Percentiles rank a stretch among this genome's conserved stretches.
These are phyloP conservation scores for Drosophila villosipedis DNA, from an alignment of 2,888 invertebrate species.

Conservation along the genomic window DNA sequence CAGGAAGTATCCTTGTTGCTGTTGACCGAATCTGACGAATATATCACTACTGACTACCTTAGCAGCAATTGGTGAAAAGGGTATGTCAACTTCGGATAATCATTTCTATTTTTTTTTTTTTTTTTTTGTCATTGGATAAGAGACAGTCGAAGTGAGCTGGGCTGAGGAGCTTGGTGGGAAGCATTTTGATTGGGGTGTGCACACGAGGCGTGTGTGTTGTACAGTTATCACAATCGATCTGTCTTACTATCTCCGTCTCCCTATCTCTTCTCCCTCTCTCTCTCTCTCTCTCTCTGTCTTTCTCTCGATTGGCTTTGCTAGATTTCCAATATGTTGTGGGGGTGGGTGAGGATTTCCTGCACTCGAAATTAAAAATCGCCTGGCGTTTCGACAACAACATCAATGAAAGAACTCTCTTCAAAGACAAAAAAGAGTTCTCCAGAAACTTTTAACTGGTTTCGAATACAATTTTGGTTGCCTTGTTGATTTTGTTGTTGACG, in stretches of 20 bases:
- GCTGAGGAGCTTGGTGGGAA: conserved; percentile 21
- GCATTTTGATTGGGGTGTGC: background rate
- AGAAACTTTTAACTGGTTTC: conserved; percentile 26
- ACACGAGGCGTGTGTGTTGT: conserved; percentile 2
- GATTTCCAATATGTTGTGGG: conserved; percentile 7
- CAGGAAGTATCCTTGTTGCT: background rate
- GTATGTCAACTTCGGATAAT: background rate
- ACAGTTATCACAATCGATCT: conserved; percentile 14
- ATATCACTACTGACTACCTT: background rate
- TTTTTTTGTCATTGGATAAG: conserved; percentile 6
- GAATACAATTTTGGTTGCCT: conserved; percentile 22
- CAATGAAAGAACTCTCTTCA: conserved; percentile 17
- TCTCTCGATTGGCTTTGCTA: background rate
- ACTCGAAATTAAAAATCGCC: conserved; percentile 60
- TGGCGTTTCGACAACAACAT: conserved; percentile 34
- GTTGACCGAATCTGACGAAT: background rate
- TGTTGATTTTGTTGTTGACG: conserved; percentile 27
- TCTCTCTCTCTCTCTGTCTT: background rate
- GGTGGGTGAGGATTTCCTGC: conserved; percentile 55
- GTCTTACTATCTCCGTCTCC: background rate
- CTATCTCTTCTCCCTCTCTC: background rate
- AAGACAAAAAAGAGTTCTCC: conserved; percentile 34
- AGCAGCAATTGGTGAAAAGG: background rate
- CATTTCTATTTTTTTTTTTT: background rate
- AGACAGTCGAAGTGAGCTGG: background rate